Base-by-base conservation (phyloP, 2,113 vertebrate genomes). In the Columba janthina region DNA sequence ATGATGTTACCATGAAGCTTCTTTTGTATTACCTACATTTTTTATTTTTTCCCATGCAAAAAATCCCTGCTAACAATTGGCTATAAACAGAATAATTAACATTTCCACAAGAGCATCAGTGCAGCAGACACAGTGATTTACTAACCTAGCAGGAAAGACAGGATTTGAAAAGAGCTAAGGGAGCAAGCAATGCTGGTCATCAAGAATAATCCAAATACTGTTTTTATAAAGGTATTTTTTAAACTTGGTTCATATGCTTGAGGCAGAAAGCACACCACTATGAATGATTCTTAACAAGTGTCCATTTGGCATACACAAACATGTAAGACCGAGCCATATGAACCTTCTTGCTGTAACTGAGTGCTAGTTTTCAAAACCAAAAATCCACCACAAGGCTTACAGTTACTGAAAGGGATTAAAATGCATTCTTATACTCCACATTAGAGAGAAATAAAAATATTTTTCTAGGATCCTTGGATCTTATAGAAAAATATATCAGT, bases 121-220 rank as follows among this genome's bases (percentile, higher is more conserved):
- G 32, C 14, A 57, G 10, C 61, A 53, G 16, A 21, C 19, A 11
- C 21, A 15, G 11, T 10, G 15, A 51, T 44, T 5, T 22, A 36
- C 13, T 61, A 54, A 61, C 8, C 20, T 86, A 12, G 53, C 6
- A 57, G 18, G 32, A 11, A 13, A 66, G 4, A 12, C 1, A 46
- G 7, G 7, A 40, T 53, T 24, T 64, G 17, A 74, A 57, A 83
- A 53, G 15, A 46, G 6, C 21, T 26, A 46, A 16, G 29, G 12
- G 34, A 60, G 5, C 5, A 65, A 73, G 15, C 5, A 62, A 67
- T 0, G 0, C 7, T 40, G 6, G 3, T 67, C 31, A 71, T 34
- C 19, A n/a, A 42, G 40, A 36, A 51, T 16, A 62, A 31, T 11
- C 44, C 16, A 51, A 42, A 53, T 16, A 75, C 7, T n/a, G 6